phyloP scores from a whole-genome alignment of 1,140 invertebrate species.

The Batillaria attramentaria region DNA sequence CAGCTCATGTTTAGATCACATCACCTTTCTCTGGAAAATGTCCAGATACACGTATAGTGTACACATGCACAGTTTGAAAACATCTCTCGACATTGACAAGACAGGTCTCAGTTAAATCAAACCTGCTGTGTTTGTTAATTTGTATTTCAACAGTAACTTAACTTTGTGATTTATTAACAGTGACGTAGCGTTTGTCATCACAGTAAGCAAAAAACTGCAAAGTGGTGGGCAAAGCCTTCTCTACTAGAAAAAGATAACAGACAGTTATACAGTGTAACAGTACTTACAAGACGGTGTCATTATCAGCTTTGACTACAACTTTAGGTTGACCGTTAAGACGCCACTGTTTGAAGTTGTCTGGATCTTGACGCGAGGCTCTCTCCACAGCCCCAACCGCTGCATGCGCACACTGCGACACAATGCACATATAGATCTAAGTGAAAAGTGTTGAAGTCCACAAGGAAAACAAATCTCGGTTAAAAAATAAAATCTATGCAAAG shows the following conservation, averaged over 20 bases:
- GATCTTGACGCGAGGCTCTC: conserved; percentile 76
- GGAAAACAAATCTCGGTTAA: no score
- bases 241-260: neutral
- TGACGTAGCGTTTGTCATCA: neutral
- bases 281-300: conserved; percentile 74
- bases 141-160: no score
- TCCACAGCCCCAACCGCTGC: conserved; percentile 86
- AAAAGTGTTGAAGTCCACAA: neutral
- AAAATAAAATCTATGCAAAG: no score
- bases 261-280: neutral
- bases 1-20: no score
- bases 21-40: no score
- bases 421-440: neutral
- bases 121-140: no score
- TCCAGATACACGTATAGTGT: no score
- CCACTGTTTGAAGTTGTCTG: conserved; percentile 82
- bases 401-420: conserved; percentile 82
- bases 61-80: no score
- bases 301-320: conserved; percentile 81
- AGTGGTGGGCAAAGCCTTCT: neutral
- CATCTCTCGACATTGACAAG: no score
- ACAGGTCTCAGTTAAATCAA: no score
- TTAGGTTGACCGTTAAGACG: conserved; percentile 85
- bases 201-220: neutral
- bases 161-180: conserved; percentile 46